phyloP scores from a whole-genome alignment of 2,113 vertebrate species.

The Noctilio leporinus region DNA sequence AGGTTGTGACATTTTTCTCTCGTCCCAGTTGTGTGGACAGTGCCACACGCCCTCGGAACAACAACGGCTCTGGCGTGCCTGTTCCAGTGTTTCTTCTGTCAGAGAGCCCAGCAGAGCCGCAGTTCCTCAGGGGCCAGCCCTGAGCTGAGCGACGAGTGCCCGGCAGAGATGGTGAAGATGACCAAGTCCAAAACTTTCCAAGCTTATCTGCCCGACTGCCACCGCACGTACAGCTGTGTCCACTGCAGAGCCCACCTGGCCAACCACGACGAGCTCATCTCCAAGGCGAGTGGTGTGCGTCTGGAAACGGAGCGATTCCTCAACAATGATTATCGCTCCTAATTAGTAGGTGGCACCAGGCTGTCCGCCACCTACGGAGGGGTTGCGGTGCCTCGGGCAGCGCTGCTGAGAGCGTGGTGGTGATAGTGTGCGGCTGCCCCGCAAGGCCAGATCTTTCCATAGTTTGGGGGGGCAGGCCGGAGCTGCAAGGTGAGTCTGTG shows the following conservation, averaged over 20 bases:
- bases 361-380: too few relatives aligned
- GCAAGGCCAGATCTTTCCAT: rapidly evolving
- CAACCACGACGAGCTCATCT: constrained; percentile 98
- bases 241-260: constrained; percentile 99
- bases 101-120: constrained; percentile 92
- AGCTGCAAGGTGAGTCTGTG: background rate
- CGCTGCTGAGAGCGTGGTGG: rapidly evolving
- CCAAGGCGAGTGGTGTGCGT: constrained; percentile 82
- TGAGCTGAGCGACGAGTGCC: constrained; percentile 86
- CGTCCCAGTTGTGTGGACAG: constrained; percentile 90
- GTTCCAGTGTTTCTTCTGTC: constrained; percentile 96
- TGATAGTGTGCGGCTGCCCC: rapidly evolving
- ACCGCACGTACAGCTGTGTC: constrained; percentile 98
- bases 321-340: background rate
- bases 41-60: constrained; percentile 91
- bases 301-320: background rate
- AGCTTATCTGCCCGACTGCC: constrained; percentile 96
- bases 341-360: rapidly evolving
- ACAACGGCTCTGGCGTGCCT: constrained; percentile 96
- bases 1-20: constrained; percentile 89
- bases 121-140: constrained; percentile 88
- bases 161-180: constrained; percentile 98
- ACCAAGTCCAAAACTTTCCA: constrained; percentile 99
- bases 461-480: too few relatives aligned
- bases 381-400: too few relatives aligned